Evolutionary conservation across 2,113 vertebrate genomes (phyloP), one percentile per base, ranked within the genome.

Genomic region (Numida meleagris): DNA sequence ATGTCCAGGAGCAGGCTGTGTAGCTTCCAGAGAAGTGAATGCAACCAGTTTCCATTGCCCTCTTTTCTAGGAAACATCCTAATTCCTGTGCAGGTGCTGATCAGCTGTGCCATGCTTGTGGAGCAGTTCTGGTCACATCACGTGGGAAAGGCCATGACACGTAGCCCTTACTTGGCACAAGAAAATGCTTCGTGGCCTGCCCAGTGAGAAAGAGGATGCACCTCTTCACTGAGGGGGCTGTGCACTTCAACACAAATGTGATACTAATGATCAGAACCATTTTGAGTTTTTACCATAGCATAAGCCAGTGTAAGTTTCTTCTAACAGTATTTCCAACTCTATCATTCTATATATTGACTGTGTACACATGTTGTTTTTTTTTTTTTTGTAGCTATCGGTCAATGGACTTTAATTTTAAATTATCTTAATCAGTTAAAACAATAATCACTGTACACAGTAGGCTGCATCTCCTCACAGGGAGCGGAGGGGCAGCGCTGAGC

Each of bases 61-160:
- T 62, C 53, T 93, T 79, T 82, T 90, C 80, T 90, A 77, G 80
- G 36, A 77, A 81, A 24, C 38, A 42, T 38, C 12, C 0, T 42
- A 53, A n/a, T 34, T 43, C 2, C 2, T 2, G 15, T 46, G 58
- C 11, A 4, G 1, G 4, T 93, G 48, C 58, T 3, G 1, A 24
- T 79, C 31, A 20, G 10, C 77, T 42, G 25, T 27, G 31, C 55
- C 21, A 1, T 19, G 55, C 48, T 86, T 55, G 6, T 0, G 1
- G 61, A 40, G 62, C 76, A 40, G 57, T 45, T 73, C 53, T 43
- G 6, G 36, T 43, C 72, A 14, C 46, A 13, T 8, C 25, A 0
- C 12, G 10, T 20, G 17, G 71, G 62, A 61, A 71, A 50, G 73
- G 33, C 67, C 15, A 2, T 43, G n/a, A 42, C 34, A 31, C 14